Percentiles rank a stretch among this genome's conserved stretches.
These are phyloP conservation scores for Macropis europaea DNA, from an alignment of 2,888 invertebrate species.

Conservation along the genomic window DNA sequence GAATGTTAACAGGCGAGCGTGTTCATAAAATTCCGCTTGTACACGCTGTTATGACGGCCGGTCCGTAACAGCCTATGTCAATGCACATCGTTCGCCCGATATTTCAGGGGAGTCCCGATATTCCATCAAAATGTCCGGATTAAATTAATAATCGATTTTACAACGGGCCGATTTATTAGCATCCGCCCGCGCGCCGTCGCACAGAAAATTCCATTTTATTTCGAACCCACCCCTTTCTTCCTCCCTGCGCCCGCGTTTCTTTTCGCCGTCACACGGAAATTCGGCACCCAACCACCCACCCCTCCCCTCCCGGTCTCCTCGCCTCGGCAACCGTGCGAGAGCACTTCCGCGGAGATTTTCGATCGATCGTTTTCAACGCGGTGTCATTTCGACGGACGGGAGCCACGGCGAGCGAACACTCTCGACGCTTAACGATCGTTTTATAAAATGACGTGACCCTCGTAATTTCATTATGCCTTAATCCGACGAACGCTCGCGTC, in stretches of 20 bases:
- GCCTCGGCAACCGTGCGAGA: not conserved
- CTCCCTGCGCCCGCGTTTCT: too few species aligned
- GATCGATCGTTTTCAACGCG: constrained; percentile 53
- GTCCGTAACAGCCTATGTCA: constrained; percentile 26
- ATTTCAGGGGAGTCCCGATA: constrained; percentile 29
- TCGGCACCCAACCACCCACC: not conserved
- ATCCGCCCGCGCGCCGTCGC: constrained; percentile 8
- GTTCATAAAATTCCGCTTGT: constrained; percentile 31
- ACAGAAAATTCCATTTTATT: constrained; percentile 43
- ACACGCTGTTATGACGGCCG: constrained; percentile 21
- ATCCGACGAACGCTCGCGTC: constrained; percentile 48
- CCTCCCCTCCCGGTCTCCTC: not conserved
- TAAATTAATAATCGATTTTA: constrained; percentile 53
- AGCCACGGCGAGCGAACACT: constrained; percentile 41
- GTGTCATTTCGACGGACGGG: constrained; percentile 49
- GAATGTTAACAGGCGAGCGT: constrained; percentile 34
- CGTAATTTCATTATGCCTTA: constrained; percentile 55
- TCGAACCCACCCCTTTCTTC: not conserved
- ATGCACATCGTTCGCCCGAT: constrained; percentile 27
- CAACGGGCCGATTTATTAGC: constrained; percentile 33
- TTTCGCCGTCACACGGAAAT: too few species aligned
- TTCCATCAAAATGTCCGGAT: constrained; percentile 28
- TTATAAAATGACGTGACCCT: constrained; percentile 53
- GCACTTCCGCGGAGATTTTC: constrained; percentile 37
- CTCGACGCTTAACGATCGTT: constrained; percentile 53